A percentile compares a stretch with the other conserved stretches of the same genome.
Evolutionary conservation across 2,888 invertebrate genomes (phyloP).

Genomic region (Lycocerus yunnanus): DNA sequence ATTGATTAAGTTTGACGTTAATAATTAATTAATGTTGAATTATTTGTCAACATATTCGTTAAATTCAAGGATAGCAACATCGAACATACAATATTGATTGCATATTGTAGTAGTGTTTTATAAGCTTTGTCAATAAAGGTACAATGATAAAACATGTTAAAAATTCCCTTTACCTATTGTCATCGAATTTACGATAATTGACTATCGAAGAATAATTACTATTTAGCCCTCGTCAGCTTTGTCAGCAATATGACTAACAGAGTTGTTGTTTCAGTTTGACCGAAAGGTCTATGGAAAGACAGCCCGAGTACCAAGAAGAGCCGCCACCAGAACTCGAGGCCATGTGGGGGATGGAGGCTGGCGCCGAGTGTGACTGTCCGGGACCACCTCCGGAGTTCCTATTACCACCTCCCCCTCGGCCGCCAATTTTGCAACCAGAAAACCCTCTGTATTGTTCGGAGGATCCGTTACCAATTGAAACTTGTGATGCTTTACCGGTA

Average conservation of each 20-base stretch:
- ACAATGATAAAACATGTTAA: neutral
- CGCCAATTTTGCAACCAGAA: conserved; percentile 69
- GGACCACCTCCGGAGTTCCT: conserved; percentile 77
- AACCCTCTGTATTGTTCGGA: conserved; percentile 72
- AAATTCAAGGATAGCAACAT: neutral
- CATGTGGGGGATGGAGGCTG: conserved; percentile 74
- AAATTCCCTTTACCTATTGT: neutral
- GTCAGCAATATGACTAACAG: neutral
- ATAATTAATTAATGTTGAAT: neutral
- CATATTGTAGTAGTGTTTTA: neutral
- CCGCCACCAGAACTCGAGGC: conserved; percentile 51
- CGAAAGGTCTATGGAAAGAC: conserved; percentile 52
- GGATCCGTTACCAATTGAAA: conserved; percentile 72
- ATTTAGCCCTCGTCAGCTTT: neutral
- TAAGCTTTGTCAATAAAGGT: too few relatives aligned
- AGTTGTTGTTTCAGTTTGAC: conserved; percentile 29
- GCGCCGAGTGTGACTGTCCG: conserved; percentile 76
- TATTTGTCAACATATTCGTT: neutral
- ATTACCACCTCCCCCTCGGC: conserved; percentile 74
- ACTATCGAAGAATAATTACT: neutral
- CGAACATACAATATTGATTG: neutral
- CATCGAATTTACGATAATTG: neutral
- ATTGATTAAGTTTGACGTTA: neutral
- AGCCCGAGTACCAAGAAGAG: conserved; percentile 44
- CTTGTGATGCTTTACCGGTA: conserved; percentile 78